Evolutionary conservation across 1,140 invertebrate genomes (phyloP), one percentile per base, ranked within the genome.

Genomic region (Gryon sp.): DNA sequence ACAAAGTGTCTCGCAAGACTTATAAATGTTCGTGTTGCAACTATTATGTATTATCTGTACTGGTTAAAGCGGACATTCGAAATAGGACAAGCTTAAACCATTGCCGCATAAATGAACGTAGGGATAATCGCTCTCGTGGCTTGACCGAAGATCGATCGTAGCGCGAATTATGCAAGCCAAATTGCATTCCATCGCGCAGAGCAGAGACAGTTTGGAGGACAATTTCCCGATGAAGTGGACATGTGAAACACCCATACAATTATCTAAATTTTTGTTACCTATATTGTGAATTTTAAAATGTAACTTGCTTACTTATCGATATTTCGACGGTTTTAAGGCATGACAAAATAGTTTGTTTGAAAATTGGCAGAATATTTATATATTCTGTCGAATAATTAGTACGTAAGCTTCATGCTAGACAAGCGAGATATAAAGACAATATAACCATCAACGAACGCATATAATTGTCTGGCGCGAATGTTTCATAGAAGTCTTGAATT

Each of bases 131-230:
- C 38, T 76, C 70, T 57, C 38, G 72, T 57, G 40, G 60, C 70
- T 70, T 62, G 66, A 77, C 66, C 70, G 59, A 78, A 75, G 80
- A 86, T 86, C 80, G 80, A 86, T 83, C 76, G 59, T 75, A 69
- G 63, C 68, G 69, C 69, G 78, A 84, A 84, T 85, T 86, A 84
- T 85, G 83, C 82, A 84, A 85, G 83, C 76, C 76, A 81, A 85
- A 86, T 86, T 86, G 81, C 80, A 81, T 83, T 83, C 80, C 74
- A 26, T 9, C 16, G 55, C 41, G 14, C 32, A 12, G 15, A n/a
- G n/a, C 22, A 14, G 45, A 28, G 26, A n/a, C 26, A n/a, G 26
- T 74, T 75, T 62, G 57, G 62, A 62, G 72, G 43, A 57, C 50
- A 72, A 40, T 63, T 48, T 63, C 68, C 30, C 38, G 24, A 34